Evolutionary conservation across 1,140 invertebrate genomes (phyloP), one percentile per base, ranked within the genome.

Genomic region (Amphibalanus amphitrite): DNA sequence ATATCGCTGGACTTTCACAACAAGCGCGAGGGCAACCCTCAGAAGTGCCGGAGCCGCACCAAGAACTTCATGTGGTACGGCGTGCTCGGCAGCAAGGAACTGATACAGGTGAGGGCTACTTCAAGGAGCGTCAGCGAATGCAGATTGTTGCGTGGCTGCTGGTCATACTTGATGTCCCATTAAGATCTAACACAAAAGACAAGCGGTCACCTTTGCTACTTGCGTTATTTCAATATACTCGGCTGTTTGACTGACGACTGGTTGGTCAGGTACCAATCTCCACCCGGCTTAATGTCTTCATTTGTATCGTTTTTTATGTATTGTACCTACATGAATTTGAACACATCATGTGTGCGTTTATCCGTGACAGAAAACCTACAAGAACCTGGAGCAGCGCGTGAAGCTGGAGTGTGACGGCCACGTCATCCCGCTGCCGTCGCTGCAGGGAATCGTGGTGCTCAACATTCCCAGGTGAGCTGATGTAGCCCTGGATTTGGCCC

Each of bases 31-130:
- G 95, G 97, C 79, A 95, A 98, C 82, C 96, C 96, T 0, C 93
- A 98, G 78, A 98, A 98, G 79, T 98, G 94, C 82, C 84, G 92
- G 73, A 95, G 89, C 1, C 83, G 95, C 69, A 95, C 94, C 0
- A 90, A 93, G 76, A 97, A 97, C 80, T 93, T 96, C 75, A 96
- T 98, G 92, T 97, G 93, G 93, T 87, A 97, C 77, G 94, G 95
- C 0, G 93, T 98, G 0, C 82, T 98, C 13, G 95, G 94, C 0
- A 93, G 92, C 0, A 95, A 94, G 81, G 92, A 97, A 78, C 78
- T 85, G 67, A 29, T 72, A 17, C 72, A 72, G 73, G 73, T 72
- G 70, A n/a, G n/a, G n/a, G n/a, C n/a, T n/a, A n/a, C n/a, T n/a
- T n/a, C n/a, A n/a, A n/a, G 33, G 33, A 6, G 15, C 33, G 33